Evolutionary conservation across 2,888 invertebrate genomes (phyloP).

Genomic region (Trachelus troglodyta): DNA sequence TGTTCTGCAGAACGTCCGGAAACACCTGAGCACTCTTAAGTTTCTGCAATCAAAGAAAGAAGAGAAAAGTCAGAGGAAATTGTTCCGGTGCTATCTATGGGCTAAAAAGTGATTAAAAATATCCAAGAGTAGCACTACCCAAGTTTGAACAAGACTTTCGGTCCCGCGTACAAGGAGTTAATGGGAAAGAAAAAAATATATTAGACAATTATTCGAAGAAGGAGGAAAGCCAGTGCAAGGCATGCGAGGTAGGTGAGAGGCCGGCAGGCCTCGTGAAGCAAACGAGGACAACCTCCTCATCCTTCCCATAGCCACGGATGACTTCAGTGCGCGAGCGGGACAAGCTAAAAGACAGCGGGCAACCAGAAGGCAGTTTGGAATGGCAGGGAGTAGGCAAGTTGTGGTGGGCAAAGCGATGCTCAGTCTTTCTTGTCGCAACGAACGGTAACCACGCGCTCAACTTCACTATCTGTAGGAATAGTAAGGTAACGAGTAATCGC

Average conservation of each 20-base stretch:
- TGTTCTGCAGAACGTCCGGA: conserved; percentile 23
- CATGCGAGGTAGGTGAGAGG: conserved; percentile 35
- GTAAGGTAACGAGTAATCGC: background rate
- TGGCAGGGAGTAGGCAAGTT: conserved; percentile 37
- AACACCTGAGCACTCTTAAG: conserved; percentile 22
- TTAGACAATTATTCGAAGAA: background rate
- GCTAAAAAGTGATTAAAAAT: background rate
- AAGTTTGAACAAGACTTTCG: background rate
- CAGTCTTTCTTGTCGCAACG: conserved; percentile 61
- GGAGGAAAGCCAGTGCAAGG: background rate
- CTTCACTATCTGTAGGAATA: background rate
- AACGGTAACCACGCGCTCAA: conserved; percentile 47
- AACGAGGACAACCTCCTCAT: conserved; percentile 33
- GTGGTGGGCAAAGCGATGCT: conserved; percentile 39
- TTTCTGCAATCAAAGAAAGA: conserved; percentile 39
- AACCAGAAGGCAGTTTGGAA: conserved; percentile 26
- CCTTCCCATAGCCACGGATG: conserved; percentile 3
- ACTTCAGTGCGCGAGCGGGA: background rate
- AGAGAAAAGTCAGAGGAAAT: background rate
- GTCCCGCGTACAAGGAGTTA: background rate
- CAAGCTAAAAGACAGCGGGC: conserved; percentile 19
- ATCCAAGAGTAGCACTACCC: background rate
- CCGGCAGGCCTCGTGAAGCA: conserved; percentile 33
- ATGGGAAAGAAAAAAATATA: background rate
- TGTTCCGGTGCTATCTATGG: background rate